Evolutionary conservation across 2,888 invertebrate species (phyloP), one percentile per base, ranked within the genome.

Genomic region (Torymus tubicola): DNA sequence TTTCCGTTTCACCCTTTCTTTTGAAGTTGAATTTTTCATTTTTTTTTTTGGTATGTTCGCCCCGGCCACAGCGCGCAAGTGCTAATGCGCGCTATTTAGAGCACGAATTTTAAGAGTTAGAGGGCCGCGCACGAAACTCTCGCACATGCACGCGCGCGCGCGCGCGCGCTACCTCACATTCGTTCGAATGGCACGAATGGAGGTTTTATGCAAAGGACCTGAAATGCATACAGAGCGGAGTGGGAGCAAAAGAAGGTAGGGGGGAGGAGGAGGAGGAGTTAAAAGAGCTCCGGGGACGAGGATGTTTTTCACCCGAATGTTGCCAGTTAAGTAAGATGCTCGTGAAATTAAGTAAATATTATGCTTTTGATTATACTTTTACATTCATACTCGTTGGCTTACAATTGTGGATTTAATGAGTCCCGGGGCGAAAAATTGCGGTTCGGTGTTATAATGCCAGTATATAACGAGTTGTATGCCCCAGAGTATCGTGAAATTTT

Each of bases 71-170:
- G 8, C 21, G 13, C 42, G 42, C 24, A 42, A 68, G 69, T 52
- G 55, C 50, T 80, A 75, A 71, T 71, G 69, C 58, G 31, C 65
- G 73, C 63, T 64, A 75, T 80, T 80, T 80, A 60, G 75, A 71
- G 74, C 71, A 71, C 75, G 61, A 69, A 61, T 70, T 74, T 73
- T 65, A 53, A 69, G 60, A 70, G 58, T 61, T 50, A 58, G 13
- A 52, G 18, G 65, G 57, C 21, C 16, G 18, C 16, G 18, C 21
- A 21, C 21, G 21, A 2, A 21, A 21, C 21, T 21, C 21, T 2
- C 21, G 61, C 16, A 8, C 1, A 0, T 4, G 31, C 31, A 5
- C n/a, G 52, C 50, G 61, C 16, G 42, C 1, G 3, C 31, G 31
- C 31, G 3, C n/a, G 52, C 50, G 52, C 42, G 24, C 55, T n/a